phyloP scores from a whole-genome alignment of 2,113 vertebrate species.

The Myodes glareolus region DNA sequence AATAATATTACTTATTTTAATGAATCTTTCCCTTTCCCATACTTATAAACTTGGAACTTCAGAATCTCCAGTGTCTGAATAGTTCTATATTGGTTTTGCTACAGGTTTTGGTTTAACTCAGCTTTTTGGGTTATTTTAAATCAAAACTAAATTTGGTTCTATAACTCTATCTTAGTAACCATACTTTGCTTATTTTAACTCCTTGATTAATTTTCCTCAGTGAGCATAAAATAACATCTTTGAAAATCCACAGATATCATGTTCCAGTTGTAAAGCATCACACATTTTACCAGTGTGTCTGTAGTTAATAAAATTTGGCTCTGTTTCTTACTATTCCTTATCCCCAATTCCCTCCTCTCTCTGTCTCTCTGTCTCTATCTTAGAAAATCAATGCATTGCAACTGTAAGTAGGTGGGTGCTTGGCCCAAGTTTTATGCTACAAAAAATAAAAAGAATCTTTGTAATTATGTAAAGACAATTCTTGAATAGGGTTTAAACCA shows the following conservation, averaged over 20 bases:
- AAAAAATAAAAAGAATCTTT: neutral
- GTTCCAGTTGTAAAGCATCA: neutral
- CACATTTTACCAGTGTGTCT: neutral
- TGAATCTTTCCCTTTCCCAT: neutral
- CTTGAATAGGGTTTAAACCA: neutral
- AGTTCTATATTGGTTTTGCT: neutral
- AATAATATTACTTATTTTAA: neutral
- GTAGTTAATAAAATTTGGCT: neutral
- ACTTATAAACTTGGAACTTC: neutral
- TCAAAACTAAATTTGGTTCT: neutral
- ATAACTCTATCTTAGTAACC: neutral
- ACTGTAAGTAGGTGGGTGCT: neutral
- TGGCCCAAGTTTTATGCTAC: neutral
- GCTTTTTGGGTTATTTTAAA: neutral
- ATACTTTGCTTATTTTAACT: neutral
- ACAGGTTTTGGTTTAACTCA: neutral
- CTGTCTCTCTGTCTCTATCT: neutral
- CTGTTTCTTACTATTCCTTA: neutral
- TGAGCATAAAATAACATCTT: neutral
- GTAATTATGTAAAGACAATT: neutral
- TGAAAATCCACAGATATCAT: neutral
- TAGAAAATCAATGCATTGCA: neutral
- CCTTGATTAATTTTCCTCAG: neutral
- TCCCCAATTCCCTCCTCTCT: neutral
- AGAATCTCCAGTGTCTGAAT: neutral